Conservation (phyloP, 2,113 vertebrate species). For the Brachyistius frenatus region DNA sequence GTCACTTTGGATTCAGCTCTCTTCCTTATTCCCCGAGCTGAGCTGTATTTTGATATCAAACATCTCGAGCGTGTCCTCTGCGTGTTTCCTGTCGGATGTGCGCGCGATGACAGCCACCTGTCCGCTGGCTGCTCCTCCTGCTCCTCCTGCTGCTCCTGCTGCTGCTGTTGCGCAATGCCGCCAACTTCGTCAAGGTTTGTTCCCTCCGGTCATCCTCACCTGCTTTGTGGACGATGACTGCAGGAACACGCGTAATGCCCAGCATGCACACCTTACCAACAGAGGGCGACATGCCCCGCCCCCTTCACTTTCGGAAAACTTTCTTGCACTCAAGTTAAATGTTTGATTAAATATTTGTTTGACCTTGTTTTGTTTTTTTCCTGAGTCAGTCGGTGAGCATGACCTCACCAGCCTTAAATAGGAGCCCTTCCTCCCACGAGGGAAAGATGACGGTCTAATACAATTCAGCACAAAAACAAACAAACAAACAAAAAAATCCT, state of each 20-base stretch:
- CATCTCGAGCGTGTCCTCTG: constrained; percentile 2
- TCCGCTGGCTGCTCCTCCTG: constrained; percentile 5
- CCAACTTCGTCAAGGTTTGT: constrained; percentile 26
- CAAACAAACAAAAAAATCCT: too few species aligned
- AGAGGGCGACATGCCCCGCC: not conserved
- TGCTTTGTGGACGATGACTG: constrained; percentile 28
- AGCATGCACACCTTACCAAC: not conserved
- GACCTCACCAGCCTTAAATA: too few species aligned
- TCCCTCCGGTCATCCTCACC: constrained; percentile 27
- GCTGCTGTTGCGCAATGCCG: constrained; percentile 12
- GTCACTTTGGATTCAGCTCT: constrained; percentile 44
- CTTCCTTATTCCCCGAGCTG: not conserved
- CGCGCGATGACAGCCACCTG: constrained; percentile 55
- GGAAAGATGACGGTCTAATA: too few species aligned
- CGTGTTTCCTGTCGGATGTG: constrained; percentile 4
- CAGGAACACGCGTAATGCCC: not conserved
- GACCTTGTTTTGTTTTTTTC: too few species aligned
- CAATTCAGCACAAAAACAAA: too few species aligned
- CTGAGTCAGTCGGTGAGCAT: too few species aligned
- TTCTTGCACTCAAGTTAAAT: too few species aligned
- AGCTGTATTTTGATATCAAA: constrained; percentile 3
- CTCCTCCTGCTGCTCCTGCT: too few species aligned
- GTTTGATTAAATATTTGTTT: too few species aligned
- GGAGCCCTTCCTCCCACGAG: too few species aligned
- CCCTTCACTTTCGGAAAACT: constrained; percentile 6